These are phyloP conservation scores for Metellina segmentata DNA, from an alignment of 2,888 invertebrate genomes.

Conservation along the genomic window DNA sequence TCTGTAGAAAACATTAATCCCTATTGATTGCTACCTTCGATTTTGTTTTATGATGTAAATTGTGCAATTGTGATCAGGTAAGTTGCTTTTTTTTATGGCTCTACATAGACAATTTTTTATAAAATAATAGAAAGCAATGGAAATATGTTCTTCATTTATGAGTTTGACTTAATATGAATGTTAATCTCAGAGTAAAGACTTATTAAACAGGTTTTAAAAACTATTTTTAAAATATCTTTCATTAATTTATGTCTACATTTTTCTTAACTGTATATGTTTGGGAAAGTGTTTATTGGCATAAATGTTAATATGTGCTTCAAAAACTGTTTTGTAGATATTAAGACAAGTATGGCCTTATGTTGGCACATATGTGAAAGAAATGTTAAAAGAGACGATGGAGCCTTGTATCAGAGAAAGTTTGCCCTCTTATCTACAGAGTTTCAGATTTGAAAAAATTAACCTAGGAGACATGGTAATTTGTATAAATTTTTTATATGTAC, in stretches of 20 bases:
- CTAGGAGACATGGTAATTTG: slow-evolving; percentile 94
- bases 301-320: not conserved
- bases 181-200: too few species aligned
- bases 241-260: not conserved
- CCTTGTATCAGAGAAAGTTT: slow-evolving; percentile 90
- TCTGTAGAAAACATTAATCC: too few species aligned
- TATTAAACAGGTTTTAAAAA: not conserved
- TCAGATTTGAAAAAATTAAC: slow-evolving; percentile 96
- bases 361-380: slow-evolving; percentile 91
- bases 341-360: slow-evolving; percentile 98
- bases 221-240: not conserved
- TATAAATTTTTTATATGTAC: too few species aligned
- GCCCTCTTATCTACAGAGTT: slow-evolving; percentile 90
- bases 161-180: too few species aligned
- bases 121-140: too few species aligned
- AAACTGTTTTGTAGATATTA: slow-evolving; percentile 80
- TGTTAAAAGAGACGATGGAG: slow-evolving; percentile 93
- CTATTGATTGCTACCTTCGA: too few species aligned
- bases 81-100: too few species aligned
- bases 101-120: too few species aligned
- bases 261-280: not conserved
- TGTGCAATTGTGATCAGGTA: too few species aligned
- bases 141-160: too few species aligned
- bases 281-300: not conserved
- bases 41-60: too few species aligned